Evolutionary conservation across 2,888 invertebrate species (phyloP).

Genomic region (Nysson spinosus): DNA sequence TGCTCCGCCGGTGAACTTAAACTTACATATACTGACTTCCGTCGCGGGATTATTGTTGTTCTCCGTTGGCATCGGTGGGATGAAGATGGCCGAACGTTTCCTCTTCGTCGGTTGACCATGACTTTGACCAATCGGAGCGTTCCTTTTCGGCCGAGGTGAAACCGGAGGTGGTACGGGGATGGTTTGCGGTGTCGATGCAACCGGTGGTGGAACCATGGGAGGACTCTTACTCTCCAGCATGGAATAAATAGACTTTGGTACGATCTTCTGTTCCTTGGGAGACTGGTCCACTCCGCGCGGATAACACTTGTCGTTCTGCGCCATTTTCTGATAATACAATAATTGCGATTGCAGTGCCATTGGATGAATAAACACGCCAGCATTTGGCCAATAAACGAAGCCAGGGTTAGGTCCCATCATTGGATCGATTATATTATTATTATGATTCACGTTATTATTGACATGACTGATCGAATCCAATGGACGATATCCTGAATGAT

Average conservation of each 20-base stretch:
- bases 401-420: slow-evolving; percentile 76
- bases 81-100: slow-evolving; percentile 90
- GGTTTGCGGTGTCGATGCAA: slow-evolving; percentile 62
- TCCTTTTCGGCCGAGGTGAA: slow-evolving; percentile 78
- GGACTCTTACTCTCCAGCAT: slow-evolving; percentile 68
- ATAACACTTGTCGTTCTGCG: slow-evolving; percentile 78
- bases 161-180: slow-evolving; percentile 54
- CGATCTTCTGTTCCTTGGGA: slow-evolving; percentile 69
- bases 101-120: slow-evolving; percentile 81
- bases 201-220: slow-evolving; percentile 58
- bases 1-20: slow-evolving; percentile 94
- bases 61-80: slow-evolving; percentile 88
- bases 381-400: slow-evolving; percentile 85
- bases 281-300: slow-evolving; percentile 52
- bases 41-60: slow-evolving; percentile 87
- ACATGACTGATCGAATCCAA: slow-evolving; percentile 39
- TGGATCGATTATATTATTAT: slow-evolving; percentile 78
- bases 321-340: slow-evolving; percentile 86
- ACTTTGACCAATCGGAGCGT: slow-evolving; percentile 72
- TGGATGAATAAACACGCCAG: slow-evolving; percentile 86
- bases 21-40: slow-evolving; percentile 94
- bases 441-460: slow-evolving; percentile 61
- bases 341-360: slow-evolving; percentile 85
- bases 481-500: slow-evolving; percentile 30
- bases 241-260: slow-evolving; percentile 77